Conservation (phyloP, 1,140 invertebrate genomes). For the Drosophila baimaii region DNA sequence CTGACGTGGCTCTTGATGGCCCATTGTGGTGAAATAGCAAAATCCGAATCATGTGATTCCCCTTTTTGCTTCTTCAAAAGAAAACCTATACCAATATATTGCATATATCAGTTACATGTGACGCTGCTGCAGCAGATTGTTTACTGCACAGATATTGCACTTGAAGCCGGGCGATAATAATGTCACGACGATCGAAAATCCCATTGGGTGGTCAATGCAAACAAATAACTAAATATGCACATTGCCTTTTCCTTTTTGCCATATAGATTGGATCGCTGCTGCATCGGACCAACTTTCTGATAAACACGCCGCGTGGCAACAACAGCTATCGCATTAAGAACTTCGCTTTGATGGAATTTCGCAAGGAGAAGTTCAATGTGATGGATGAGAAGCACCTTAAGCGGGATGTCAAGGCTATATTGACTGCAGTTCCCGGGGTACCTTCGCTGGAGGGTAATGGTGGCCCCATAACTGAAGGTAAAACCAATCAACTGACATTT, state of each 20-base stretch:
- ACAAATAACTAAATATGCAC: conserved; percentile 19
- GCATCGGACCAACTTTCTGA: conserved; percentile 68
- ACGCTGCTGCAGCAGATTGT: neutral
- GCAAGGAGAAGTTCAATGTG: conserved; percentile 64
- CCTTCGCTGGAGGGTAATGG: conserved; percentile 8
- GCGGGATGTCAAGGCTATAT: conserved; percentile 16
- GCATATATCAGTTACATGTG: neutral
- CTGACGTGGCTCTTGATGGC: neutral
- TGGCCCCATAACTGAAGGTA: conserved; percentile 52
- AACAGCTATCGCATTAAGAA: conserved; percentile 63
- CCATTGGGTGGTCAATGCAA: neutral
- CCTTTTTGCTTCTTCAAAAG: neutral
- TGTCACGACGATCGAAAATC: neutral
- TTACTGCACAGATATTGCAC: neutral
- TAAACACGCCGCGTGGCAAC: conserved; percentile 65
- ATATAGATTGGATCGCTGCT: conserved; percentile 70
- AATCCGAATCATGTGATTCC: conserved; percentile 6
- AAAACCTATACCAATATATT: neutral
- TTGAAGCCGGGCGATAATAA: neutral
- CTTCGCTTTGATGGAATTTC: conserved; percentile 62
- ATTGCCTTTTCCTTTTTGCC: neutral
- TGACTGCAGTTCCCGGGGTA: conserved; percentile 21
- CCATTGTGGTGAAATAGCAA: neutral
- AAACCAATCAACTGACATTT: neutral
- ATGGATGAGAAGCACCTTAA: conserved; percentile 58